Evolutionary conservation across 2,888 invertebrate species (phyloP).

Genomic region (Toxonevra muliebris): DNA sequence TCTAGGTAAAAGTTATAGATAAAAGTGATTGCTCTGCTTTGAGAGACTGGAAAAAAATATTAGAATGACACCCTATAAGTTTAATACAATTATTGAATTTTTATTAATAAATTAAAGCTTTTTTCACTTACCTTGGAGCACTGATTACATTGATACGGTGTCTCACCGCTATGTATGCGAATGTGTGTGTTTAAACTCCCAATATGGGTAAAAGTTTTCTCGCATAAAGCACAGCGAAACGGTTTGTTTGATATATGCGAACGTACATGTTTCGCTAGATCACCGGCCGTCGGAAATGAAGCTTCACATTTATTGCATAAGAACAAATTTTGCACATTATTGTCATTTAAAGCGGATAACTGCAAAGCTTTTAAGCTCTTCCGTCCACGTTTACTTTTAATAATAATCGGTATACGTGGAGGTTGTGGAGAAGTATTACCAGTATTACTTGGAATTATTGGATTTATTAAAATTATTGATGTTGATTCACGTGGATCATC

Average conservation of each 20-base stretch:
- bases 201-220: constrained; percentile 65
- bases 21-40: too few species aligned
- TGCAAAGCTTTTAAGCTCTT: constrained; percentile 49
- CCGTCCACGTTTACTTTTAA: constrained; percentile 53
- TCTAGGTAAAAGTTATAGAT: too few species aligned
- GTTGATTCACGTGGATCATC: constrained; percentile 56
- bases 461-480: constrained; percentile 53
- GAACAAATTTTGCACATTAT: constrained; percentile 56
- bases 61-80: too few species aligned
- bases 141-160: constrained; percentile 64
- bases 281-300: constrained; percentile 63
- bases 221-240: constrained; percentile 64
- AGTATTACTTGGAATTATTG: constrained; percentile 32
- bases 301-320: constrained; percentile 64
- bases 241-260: constrained; percentile 65
- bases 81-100: too few species aligned
- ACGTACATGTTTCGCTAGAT: constrained; percentile 65
- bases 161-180: constrained; percentile 64
- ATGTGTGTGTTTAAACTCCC: constrained; percentile 65
- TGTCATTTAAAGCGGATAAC: constrained; percentile 38
- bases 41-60: too few species aligned
- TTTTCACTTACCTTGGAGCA: constrained; percentile 54
- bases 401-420: background rate
- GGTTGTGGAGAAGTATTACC: constrained; percentile 28
- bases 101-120: background rate